Base-by-base conservation (phyloP, 2,888 invertebrate genomes). In the Brachylomia viminalis region DNA sequence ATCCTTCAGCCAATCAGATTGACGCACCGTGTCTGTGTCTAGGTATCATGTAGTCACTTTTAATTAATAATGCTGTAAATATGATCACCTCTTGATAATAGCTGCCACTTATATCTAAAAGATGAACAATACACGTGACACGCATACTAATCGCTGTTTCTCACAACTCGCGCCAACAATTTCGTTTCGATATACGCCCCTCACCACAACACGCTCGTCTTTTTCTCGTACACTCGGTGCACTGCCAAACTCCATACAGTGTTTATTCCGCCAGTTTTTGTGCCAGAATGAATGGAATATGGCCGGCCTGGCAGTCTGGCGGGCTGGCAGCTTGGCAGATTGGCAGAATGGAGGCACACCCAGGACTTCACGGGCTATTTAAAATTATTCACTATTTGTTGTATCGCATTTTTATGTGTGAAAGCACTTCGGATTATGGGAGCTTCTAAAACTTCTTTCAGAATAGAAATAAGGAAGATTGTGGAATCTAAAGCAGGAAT, bases 241-340 rank as follows among this genome's bases (percentile, higher is more conserved):
- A 86, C 89, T 92, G 92, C 91, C 93, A 92, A 92, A 89, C 91
- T 89, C 86, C 88, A 86, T 88, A 88, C 90, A 85, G 74, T 86
- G 87, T 89, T 87, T 88, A 83, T 86, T 76, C 79, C 75, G 75
- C 78, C 73, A 68, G 83, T 84, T 89, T 87, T 84, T 86, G 88
- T 91, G 91, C 92, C 91, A 90, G 89, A 89, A 89, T 86, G 87
- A 85, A 91, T 91, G 89, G 87, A 88, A 91, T 91, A 90, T 91
- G 89, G 90, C 82, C 73, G 84, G 84, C 58, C 82, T 79, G 84
- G 86, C 82, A 86, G 73, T 38, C 84, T 70, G 82, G 82, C 89
- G 83, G 75, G 65, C 75, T 73, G 78, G 79, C 75, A 82, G 76
- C 67, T 75, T 86, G 87, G 83, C 86, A 80, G 86, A 83, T 83